Percentiles rank a stretch among this genome's conserved stretches.
phyloP scores from a whole-genome alignment of 1,140 invertebrate species.

The Scaptomyza graminum region DNA sequence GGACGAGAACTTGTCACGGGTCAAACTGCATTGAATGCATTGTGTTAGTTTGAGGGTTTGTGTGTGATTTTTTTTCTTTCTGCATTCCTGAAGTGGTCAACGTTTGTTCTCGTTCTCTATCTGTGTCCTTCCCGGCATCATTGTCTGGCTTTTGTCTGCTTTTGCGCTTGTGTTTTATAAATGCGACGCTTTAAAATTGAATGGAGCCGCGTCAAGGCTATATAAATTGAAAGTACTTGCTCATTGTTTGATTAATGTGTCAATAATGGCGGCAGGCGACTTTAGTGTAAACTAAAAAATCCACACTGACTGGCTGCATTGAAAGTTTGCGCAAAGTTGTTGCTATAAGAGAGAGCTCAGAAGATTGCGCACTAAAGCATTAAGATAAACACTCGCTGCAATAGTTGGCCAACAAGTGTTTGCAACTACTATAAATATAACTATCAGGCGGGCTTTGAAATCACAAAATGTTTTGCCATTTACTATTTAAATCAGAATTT shows the following conservation, averaged over 20 bases:
- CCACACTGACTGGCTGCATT: slow-evolving; percentile 2
- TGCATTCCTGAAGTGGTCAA: slow-evolving; percentile 40
- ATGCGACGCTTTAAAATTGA: slow-evolving; percentile 64
- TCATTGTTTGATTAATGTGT: slow-evolving; percentile 81
- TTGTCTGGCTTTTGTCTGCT: slow-evolving; percentile 38
- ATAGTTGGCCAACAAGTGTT: not conserved
- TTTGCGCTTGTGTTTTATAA: slow-evolving; percentile 29
- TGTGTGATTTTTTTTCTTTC: slow-evolving; percentile 17
- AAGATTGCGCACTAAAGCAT: slow-evolving; percentile 1
- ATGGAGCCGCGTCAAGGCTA: slow-evolving; percentile 49
- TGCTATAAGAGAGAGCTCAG: slow-evolving; percentile 10
- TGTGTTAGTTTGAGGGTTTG: slow-evolving; percentile 8
- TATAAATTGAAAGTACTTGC: slow-evolving; percentile 80
- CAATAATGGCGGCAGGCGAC: slow-evolving; percentile 65
- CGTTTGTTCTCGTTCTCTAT: slow-evolving; percentile 12
- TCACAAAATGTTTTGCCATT: not conserved
- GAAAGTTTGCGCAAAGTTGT: slow-evolving; percentile 2
- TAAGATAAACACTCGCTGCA: not conserved
- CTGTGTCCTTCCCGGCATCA: not conserved
- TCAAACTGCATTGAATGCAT: slow-evolving; percentile 39
- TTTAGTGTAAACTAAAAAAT: slow-evolving; percentile 31
- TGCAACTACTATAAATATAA: not conserved
- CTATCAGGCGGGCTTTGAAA: not conserved
- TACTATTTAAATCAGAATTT: not conserved
- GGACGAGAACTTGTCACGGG: slow-evolving; percentile 21